Conservation (phyloP, 2,113 vertebrate genomes). For the Grammomys surdaster region DNA sequence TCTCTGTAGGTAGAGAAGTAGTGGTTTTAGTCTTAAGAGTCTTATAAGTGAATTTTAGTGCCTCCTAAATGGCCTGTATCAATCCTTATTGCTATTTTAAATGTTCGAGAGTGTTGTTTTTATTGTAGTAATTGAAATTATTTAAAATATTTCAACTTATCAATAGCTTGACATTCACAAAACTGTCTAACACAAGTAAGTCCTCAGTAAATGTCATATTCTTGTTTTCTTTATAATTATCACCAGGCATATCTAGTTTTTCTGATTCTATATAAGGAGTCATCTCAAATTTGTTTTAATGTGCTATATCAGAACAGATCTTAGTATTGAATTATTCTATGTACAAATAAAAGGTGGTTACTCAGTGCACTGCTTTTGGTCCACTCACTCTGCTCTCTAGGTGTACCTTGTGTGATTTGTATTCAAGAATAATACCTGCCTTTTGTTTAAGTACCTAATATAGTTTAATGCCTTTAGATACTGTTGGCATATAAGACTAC, state of each 20-base stretch:
- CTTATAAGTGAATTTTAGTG: not conserved
- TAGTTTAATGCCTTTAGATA: not conserved
- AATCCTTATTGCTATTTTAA: conserved; percentile 27
- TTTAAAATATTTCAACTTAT: conserved; percentile 17
- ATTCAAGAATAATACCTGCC: not conserved
- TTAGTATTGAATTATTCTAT: not conserved
- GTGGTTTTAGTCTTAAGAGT: not conserved
- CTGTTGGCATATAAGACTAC: not conserved
- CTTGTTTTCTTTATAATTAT: conserved; percentile 14
- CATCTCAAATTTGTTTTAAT: conserved; percentile 41
- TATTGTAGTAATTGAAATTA: not conserved
- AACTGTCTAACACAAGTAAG: conserved; percentile 1
- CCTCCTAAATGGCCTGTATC: not conserved
- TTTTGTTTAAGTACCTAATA: not conserved
- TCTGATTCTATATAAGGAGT: not conserved
- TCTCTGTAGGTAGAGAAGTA: conserved; percentile 24
- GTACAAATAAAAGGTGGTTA: not conserved
- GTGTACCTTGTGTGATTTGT: not conserved
- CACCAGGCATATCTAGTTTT: not conserved
- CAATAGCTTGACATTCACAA: not conserved
- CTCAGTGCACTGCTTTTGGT: not conserved
- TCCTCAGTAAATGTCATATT: not conserved
- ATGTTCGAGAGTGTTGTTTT: conserved; percentile 12
- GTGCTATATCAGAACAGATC: not conserved
- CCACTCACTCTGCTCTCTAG: not conserved